A percentile compares a stretch with the other conserved stretches of the same genome.
phyloP scores from a whole-genome alignment of 2,888 invertebrate species.

The Stictocephala bisonia region DNA sequence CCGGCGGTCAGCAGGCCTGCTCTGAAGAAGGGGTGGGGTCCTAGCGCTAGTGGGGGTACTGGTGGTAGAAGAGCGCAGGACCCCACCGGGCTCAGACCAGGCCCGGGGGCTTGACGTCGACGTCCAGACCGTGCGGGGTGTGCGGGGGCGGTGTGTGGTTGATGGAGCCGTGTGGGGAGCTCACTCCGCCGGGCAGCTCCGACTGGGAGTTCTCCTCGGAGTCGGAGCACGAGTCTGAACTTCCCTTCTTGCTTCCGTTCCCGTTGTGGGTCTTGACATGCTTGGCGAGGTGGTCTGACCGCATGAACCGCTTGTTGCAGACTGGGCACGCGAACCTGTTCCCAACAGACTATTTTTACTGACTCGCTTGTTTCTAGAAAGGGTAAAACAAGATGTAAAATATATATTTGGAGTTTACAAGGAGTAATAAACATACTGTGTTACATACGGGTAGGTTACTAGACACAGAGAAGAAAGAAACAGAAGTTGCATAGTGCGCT shows the following conservation, averaged over 20 bases:
- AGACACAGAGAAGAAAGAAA: too few relatives aligned
- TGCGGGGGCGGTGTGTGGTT: conserved; percentile 60
- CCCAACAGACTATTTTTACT: neutral
- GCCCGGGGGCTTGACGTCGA: conserved; percentile 78
- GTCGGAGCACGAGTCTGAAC: conserved; percentile 89
- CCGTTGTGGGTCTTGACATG: conserved; percentile 97
- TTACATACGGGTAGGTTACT: too few relatives aligned
- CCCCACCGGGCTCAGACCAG: conserved; percentile 80
- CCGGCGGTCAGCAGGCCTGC: neutral
- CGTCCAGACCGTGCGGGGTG: conserved; percentile 63
- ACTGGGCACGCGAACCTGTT: conserved; percentile 92
- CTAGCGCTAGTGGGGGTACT: conserved; percentile 49
- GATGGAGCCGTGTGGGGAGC: conserved; percentile 65
- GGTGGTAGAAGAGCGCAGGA: conserved; percentile 52
- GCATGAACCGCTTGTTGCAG: conserved; percentile 98
- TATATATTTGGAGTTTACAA: too few relatives aligned
- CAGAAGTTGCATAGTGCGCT: too few relatives aligned
- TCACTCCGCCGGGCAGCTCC: conserved; percentile 65
- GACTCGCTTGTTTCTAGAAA: too few relatives aligned
- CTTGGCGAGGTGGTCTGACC: conserved; percentile 96
- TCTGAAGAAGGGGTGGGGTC: conserved; percentile 50
- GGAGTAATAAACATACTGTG: too few relatives aligned
- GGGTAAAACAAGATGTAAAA: too few relatives aligned
- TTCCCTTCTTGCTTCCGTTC: conserved; percentile 77
- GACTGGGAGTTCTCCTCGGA: conserved; percentile 83